Evolutionary conservation across 1,140 invertebrate species (phyloP), one percentile per base, ranked within the genome.

Genomic region (Drosophila simulans): DNA sequence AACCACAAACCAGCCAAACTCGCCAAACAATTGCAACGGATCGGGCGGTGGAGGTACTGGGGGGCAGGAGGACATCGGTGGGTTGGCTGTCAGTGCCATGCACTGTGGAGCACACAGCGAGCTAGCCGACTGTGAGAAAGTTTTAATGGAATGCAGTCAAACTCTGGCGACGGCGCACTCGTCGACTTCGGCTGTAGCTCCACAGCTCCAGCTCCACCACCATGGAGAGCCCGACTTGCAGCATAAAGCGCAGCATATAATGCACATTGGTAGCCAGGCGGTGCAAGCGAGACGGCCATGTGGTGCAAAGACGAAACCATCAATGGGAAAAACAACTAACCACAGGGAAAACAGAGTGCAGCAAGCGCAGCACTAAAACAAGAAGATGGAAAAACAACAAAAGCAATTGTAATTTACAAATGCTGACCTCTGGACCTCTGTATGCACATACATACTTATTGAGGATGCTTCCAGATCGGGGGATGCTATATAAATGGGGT

Each of bases 71-170:
- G 48, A 37, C 27, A 46, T 52, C 15, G 49, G 45, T 63, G 56
- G 56, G 52, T 42, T 35, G 42, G 62, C 69, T 77, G 64, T 59
- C 77, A 75, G 54, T 74, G 58, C 63, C 79, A 82, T 68, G 79
- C 79, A 54, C 73, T 70, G 74, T 54, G 46, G 56, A 66, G 52
- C 76, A 60, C 20, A 22, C 69, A 62, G 34, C 45, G 20, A 66
- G 68, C 66, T 56, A 73, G 78, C 59, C 68, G 80, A 92, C 91
- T 92, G 91, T 92, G 91, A 92, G 91, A 92, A 92, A 92, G 91
- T 92, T 92, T 92, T 89, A 85, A 90, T 92, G 91, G 91, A 92
- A 92, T 92, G 91, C 89, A 81, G 91, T 92, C 91, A 85, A 90
- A 90, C 82, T 89, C 52, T 53, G 54, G 77, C 70, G 54, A 71